Percentiles rank a stretch among this genome's conserved stretches.
These are phyloP conservation scores for Sebastes taczanowskii DNA, from an alignment of 2,797 vertebrate species.

Conservation along the genomic window DNA sequence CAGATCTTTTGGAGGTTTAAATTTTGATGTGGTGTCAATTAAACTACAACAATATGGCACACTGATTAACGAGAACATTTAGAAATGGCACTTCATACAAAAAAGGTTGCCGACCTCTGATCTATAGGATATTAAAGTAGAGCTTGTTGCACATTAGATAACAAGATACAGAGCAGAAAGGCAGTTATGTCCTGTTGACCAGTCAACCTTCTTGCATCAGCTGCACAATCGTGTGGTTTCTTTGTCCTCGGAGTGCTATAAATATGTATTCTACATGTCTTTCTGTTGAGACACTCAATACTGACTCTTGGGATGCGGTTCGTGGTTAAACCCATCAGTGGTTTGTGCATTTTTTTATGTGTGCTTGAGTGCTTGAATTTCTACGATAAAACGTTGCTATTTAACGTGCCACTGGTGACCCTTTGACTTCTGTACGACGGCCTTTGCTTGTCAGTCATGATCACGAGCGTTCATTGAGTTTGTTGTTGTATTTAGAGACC, in stretches of 20 bases:
- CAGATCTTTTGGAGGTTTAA: too few species aligned
- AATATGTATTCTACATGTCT: background rate
- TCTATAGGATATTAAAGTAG: too few species aligned
- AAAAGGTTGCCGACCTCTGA: too few species aligned
- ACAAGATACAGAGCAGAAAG: too few species aligned
- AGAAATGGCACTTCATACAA: too few species aligned
- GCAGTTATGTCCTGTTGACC: background rate
- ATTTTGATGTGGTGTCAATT: too few species aligned
- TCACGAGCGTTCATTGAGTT: conserved; percentile 27
- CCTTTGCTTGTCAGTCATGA: conserved; percentile 34
- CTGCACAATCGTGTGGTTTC: too few species aligned
- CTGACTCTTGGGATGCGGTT: background rate
- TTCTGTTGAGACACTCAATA: background rate
- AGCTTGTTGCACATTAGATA: too few species aligned
- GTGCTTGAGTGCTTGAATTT: too few species aligned
- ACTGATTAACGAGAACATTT: too few species aligned
- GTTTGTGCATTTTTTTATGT: too few species aligned
- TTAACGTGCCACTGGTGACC: background rate
- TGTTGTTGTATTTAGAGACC: conserved; percentile 30
- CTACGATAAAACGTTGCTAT: background rate
- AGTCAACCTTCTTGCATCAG: background rate
- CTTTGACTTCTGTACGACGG: conserved; percentile 5
- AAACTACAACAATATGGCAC: too few species aligned
- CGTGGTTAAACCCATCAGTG: background rate
- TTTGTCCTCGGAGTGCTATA: background rate